phyloP scores from a whole-genome alignment of 2,113 vertebrate genomes.

The Melozone crissalis region DNA sequence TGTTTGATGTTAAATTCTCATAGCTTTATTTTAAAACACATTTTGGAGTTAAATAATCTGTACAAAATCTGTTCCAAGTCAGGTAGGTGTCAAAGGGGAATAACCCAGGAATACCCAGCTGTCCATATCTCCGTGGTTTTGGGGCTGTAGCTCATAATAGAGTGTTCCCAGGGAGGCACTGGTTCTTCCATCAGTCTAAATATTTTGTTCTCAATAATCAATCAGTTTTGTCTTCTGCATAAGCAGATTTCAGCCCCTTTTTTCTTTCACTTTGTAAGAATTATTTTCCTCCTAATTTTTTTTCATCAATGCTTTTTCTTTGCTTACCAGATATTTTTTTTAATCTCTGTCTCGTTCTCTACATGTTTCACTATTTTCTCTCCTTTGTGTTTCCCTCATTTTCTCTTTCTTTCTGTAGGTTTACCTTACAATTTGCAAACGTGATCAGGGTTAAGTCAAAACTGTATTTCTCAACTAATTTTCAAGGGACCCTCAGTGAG shows the following conservation, averaged over 20 bases:
- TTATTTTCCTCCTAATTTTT: background rate
- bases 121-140: background rate
- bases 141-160: background rate
- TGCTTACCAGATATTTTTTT: background rate
- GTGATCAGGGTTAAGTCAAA: background rate
- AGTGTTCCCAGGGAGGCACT: background rate
- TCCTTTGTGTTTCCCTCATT: background rate
- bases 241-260: background rate
- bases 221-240: background rate
- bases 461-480: background rate
- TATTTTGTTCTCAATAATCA: background rate
- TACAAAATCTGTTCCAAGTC: background rate
- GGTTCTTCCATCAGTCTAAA: background rate
- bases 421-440: background rate
- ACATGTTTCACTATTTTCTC: background rate
- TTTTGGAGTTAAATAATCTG: background rate
- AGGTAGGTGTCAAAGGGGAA: background rate
- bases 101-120: background rate
- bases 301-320: background rate
- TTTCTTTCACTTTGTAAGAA: background rate
- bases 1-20: background rate
- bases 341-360: background rate
- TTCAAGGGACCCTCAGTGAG: background rate
- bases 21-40: background rate
- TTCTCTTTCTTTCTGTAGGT: background rate